Conservation (phyloP, 2,797 vertebrate genomes). For the Enteromius unitaeniatus region DNA sequence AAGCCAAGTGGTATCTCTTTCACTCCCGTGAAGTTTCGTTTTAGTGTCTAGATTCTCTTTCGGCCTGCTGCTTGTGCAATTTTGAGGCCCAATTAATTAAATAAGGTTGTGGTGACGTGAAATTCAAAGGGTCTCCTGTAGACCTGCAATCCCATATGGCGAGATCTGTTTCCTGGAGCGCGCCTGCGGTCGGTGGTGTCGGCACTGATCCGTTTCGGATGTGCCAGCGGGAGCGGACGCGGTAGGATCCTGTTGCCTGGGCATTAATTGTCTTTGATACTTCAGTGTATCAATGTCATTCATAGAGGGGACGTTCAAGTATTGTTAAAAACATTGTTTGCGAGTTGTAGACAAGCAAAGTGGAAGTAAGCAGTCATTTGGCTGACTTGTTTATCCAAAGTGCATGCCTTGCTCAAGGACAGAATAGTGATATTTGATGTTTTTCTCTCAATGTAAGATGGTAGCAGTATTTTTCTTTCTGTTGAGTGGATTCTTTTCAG, state of each 20-base stretch:
- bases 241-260: conserved; percentile 41
- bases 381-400: not conserved
- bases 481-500: too few species aligned
- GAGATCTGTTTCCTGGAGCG: conserved; percentile 19
- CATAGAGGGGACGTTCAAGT: not conserved
- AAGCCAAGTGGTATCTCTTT: conserved; percentile 39
- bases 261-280: conserved; percentile 47
- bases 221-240: conserved; percentile 34
- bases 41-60: conserved; percentile 14
- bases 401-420: not conserved
- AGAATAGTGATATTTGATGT: not conserved
- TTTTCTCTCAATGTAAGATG: not conserved
- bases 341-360: not conserved
- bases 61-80: not conserved
- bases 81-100: conserved; percentile 32
- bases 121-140: conserved; percentile 1
- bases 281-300: conserved; percentile 39
- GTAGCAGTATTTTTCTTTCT: not conserved
- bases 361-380: not conserved
- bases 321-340: conserved; percentile 10
- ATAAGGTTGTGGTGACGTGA: not conserved
- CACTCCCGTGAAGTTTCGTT: not conserved
- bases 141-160: conserved; percentile 40
- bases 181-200: conserved; percentile 7
- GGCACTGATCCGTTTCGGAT: conserved; percentile 35